Percentiles rank a stretch among this genome's conserved stretches.
Evolutionary conservation across 1,140 invertebrate species (phyloP).

Genomic region (Lucilia sericata): DNA sequence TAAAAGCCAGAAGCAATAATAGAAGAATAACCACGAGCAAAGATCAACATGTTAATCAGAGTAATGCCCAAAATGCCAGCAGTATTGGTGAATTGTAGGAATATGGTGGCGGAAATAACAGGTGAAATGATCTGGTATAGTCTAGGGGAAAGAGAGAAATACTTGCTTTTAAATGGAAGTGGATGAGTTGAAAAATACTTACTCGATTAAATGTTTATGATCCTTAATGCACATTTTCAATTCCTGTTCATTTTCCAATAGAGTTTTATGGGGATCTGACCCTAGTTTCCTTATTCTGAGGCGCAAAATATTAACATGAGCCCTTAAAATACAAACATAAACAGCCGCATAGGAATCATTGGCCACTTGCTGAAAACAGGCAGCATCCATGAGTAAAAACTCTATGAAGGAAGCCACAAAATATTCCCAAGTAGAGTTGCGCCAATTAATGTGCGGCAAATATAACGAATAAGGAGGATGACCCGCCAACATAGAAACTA

Average conservation of each 20-base stretch:
- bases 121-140: slow-evolving; percentile 46
- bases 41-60: slow-evolving; percentile 55
- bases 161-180: background rate
- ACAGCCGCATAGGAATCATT: slow-evolving; percentile 54
- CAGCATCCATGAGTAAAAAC: slow-evolving; percentile 52
- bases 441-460: slow-evolving; percentile 52
- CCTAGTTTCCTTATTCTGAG: slow-evolving; percentile 47
- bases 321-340: slow-evolving; percentile 51
- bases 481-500: slow-evolving; percentile 47
- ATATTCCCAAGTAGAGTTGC: slow-evolving; percentile 48
- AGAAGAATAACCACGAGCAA: slow-evolving; percentile 50
- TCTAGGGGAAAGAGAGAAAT: background rate
- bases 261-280: background rate
- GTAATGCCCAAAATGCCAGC: slow-evolving; percentile 54
- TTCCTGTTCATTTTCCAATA: slow-evolving; percentile 50
- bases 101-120: slow-evolving; percentile 53
- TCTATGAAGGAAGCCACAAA: slow-evolving; percentile 52
- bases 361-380: slow-evolving; percentile 54
- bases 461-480: slow-evolving; percentile 55
- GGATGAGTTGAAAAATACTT: background rate
- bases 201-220: slow-evolving; percentile 52
- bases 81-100: slow-evolving; percentile 55
- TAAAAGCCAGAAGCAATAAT: slow-evolving; percentile 50
- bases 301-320: slow-evolving; percentile 51
- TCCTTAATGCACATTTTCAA: slow-evolving; percentile 53